Evolutionary conservation across 2,888 invertebrate genomes (phyloP).

Genomic region (Ctenicera cuprea): DNA sequence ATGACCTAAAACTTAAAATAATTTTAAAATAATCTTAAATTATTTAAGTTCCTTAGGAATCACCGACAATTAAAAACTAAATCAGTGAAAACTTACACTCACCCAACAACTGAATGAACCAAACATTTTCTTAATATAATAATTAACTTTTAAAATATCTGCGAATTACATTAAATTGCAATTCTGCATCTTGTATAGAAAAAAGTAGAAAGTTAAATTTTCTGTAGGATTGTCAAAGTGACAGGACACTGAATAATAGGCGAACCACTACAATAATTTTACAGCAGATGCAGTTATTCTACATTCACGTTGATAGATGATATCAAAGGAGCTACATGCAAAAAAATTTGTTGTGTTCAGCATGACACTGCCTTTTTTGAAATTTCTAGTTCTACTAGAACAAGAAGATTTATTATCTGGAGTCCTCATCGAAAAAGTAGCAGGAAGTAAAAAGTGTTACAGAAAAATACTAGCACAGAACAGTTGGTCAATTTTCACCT

Average conservation of each 20-base stretch:
- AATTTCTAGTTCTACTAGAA: conserved; percentile 5
- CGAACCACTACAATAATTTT: background rate
- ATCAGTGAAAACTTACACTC: too few relatives aligned
- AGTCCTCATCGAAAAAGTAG: conserved; percentile 12
- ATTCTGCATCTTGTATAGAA: background rate
- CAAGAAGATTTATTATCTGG: conserved; percentile 9
- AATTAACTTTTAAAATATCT: too few relatives aligned
- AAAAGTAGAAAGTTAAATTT: conserved; percentile 11
- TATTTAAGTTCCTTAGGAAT: too few relatives aligned
- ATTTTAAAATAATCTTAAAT: too few relatives aligned
- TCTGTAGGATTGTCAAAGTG: background rate
- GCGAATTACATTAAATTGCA: too few relatives aligned
- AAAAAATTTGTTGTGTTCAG: conserved; percentile 23
- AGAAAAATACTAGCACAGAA: conserved; percentile 18
- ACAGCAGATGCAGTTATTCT: background rate
- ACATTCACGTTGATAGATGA: conserved; percentile 16
- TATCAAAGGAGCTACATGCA: conserved; percentile 8
- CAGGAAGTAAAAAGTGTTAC: conserved; percentile 32
- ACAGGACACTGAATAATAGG: conserved; percentile 12
- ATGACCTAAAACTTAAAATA: too few relatives aligned
- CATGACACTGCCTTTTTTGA: conserved; percentile 30
- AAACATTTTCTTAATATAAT: too few relatives aligned
- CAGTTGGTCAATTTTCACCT: conserved; percentile 39
- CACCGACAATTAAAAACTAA: too few relatives aligned
- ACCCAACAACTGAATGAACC: too few relatives aligned